These are phyloP conservation scores for Pseudomugil tenellus DNA, from an alignment of 2,797 vertebrate genomes.

Conservation along the genomic window DNA sequence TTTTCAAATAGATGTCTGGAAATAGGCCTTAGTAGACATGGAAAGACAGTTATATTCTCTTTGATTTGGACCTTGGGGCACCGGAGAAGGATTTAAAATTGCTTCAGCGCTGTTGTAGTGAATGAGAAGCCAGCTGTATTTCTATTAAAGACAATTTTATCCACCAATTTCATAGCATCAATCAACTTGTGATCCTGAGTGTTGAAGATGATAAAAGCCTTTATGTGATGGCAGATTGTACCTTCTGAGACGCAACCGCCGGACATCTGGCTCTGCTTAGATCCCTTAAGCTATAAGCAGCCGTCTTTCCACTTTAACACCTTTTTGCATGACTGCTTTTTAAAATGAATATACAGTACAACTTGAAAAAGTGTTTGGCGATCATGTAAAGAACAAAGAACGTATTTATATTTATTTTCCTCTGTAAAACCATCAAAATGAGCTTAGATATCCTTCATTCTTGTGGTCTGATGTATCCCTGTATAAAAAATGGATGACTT, in stretches of 20 bases:
- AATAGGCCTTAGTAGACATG: slow-evolving; percentile 46
- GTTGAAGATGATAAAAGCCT: slow-evolving; percentile 27
- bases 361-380: background rate
- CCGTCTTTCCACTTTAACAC: background rate
- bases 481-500: slow-evolving; percentile 37
- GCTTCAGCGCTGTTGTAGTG: slow-evolving; percentile 32
- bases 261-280: slow-evolving; percentile 14
- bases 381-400: background rate
- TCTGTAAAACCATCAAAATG: slow-evolving; percentile 3
- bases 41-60: slow-evolving; percentile 54
- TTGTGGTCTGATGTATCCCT: slow-evolving; percentile 2
- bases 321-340: background rate
- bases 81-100: slow-evolving; percentile 46
- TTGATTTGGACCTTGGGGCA: slow-evolving; percentile 51
- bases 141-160: slow-evolving; percentile 48
- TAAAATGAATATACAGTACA: background rate
- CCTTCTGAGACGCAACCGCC: slow-evolving; percentile 7
- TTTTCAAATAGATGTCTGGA: slow-evolving; percentile 61
- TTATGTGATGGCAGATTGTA: slow-evolving; percentile 22
- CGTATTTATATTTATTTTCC: background rate
- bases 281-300: background rate
- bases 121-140: slow-evolving; percentile 51
- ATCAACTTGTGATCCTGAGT: slow-evolving; percentile 22
- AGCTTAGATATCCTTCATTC: background rate
- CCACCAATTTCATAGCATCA: slow-evolving; percentile 33